These are phyloP conservation scores for Rhyacichthys aspro DNA, from an alignment of 2,797 vertebrate species.

Conservation along the genomic window DNA sequence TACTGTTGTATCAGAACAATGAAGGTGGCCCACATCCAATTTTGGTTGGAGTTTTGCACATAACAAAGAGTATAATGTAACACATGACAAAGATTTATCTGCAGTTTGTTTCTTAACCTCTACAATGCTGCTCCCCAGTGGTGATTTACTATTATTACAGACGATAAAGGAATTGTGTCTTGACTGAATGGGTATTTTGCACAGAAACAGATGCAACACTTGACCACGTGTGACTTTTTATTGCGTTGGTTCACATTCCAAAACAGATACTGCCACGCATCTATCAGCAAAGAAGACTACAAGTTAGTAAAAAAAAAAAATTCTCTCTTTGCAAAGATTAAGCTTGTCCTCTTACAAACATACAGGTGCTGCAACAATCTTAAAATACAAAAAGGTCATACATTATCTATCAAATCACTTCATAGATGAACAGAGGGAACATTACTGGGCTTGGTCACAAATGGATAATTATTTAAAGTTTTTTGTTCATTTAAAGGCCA, in stretches of 20 bases:
- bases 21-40: too few species aligned
- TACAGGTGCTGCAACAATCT: conserved; percentile 64
- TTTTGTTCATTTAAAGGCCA: conserved; percentile 29
- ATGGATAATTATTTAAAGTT: conserved; percentile 18
- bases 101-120: too few species aligned
- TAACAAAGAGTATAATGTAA: too few species aligned
- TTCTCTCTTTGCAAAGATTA: conserved; percentile 65
- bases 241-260: conserved; percentile 75
- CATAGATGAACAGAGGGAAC: conserved; percentile 56
- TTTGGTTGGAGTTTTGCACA: too few species aligned
- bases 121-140: too few species aligned
- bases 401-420: conserved; percentile 45
- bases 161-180: neutral
- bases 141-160: too few species aligned
- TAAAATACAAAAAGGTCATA: conserved; percentile 64
- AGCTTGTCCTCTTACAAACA: conserved; percentile 74
- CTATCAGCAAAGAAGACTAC: conserved; percentile 79
- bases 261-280: conserved; percentile 77
- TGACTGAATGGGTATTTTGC: conserved; percentile 5
- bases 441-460: conserved; percentile 27
- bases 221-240: conserved; percentile 79
- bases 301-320: conserved; percentile 77
- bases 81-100: too few species aligned
- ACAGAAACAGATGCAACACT: conserved; percentile 57
- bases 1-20: too few species aligned